Base-by-base conservation (phyloP, 2,113 vertebrate species). In the Halcyon malimbica region DNA sequence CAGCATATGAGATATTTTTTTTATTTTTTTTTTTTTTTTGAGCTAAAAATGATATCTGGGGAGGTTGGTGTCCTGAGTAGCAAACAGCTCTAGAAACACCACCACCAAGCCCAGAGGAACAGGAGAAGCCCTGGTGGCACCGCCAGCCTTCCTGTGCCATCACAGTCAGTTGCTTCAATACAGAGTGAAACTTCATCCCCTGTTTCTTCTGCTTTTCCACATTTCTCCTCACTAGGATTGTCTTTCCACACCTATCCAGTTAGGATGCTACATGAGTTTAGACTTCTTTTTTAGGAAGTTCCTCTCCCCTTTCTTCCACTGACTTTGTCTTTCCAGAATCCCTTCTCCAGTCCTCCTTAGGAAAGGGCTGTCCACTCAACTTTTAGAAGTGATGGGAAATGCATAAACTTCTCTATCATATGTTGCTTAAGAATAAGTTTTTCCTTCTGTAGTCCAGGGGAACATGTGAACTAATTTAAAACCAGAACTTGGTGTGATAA, bases 381-480 rank as follows among this genome's bases (percentile, higher is more conserved):
- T 56, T 88, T 65, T 48, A 74, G 35, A 91, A 85, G 14, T 5
- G 6, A 16, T 13, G 42, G 4, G 6, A 91, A 83, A 87, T 31
- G 18, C 46, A 41, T 31, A 70, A 76, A 23, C 19, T 79, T 62
- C 42, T 56, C 60, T 73, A 39, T 35, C 54, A 24, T 6, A 48
- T 5, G 8, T 48, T 92, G 51, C 51, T 95, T 70, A 63, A 85
- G 54, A 83, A 85, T 56, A 8, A 56, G 51, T 77, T 90, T 46
- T 75, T 35, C 28, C 35, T 78, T 87, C 54, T 10, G 3, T 50
- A 59, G 59, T 53, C 91, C 82, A 48, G 29, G 29, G 84, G 69
- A 67, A 75, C 50, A 9, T 65, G 33, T 41, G 64, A 81, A 53
- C 53, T 91, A 96, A 91, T 93, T 94, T 96, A 94, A 96, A 91